Conservation (phyloP, 30 jellyfish, hydroid and myxozoan species). For the Aurelia aurita complex sp. Pacific region DNA sequence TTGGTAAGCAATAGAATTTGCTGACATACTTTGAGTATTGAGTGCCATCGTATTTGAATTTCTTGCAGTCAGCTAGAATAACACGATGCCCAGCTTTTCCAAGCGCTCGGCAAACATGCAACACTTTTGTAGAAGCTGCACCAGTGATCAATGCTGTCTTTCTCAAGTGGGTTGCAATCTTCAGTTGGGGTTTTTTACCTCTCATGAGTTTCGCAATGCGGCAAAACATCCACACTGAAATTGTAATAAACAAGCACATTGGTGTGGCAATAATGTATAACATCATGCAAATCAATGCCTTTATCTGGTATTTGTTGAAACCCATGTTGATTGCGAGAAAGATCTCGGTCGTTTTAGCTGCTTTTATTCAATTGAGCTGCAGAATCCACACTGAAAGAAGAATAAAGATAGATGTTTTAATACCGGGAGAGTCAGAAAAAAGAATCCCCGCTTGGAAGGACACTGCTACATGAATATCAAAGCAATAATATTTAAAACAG, state of each 20-base stretch:
- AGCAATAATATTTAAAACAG: too few species aligned
- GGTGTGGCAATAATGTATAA: conserved; percentile 7
- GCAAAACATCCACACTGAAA: neutral
- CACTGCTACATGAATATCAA: too few species aligned
- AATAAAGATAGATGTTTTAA: too few species aligned
- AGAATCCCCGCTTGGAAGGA: too few species aligned
- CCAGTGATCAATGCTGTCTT: conserved; percentile 8
- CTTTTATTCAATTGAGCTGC: too few species aligned
- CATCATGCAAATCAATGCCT: conserved; percentile 1
- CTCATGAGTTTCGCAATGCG: too few species aligned
- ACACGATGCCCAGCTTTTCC: conserved; percentile 33
- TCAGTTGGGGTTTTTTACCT: neutral
- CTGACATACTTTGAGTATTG: neutral
- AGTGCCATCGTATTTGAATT: neutral
- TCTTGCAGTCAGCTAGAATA: conserved; percentile 6
- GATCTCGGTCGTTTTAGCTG: too few species aligned
- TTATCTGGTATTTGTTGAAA: neutral
- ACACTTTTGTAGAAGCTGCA: neutral
- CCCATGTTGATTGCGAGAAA: too few species aligned
- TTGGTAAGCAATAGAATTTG: conserved; percentile 8
- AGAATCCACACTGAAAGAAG: too few species aligned
- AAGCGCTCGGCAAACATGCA: conserved; percentile 17
- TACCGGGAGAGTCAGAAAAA: too few species aligned
- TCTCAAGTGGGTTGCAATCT: neutral
- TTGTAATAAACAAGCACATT: neutral